phyloP scores from a whole-genome alignment of 2,797 vertebrate genomes.

The Gallirallus australis region DNA sequence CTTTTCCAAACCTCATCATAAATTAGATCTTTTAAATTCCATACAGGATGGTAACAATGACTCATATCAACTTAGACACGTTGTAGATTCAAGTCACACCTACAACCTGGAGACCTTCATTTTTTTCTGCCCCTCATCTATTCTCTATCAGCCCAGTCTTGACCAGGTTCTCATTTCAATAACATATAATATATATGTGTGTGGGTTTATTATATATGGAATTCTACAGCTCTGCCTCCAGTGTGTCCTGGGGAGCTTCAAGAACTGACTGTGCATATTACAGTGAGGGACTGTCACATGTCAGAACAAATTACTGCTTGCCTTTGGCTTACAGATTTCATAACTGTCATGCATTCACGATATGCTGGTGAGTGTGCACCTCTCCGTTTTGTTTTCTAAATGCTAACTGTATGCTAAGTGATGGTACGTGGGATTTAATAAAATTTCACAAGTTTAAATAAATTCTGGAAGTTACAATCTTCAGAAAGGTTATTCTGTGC shows the following conservation, averaged over 20 bases:
- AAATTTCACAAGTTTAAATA: neutral
- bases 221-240: neutral
- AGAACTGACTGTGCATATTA: neutral
- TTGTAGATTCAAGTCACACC: neutral
- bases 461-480: neutral
- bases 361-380: neutral
- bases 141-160: neutral
- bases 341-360: neutral
- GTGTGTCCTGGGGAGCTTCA: neutral
- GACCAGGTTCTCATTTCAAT: neutral
- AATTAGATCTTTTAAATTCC: neutral
- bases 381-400: slow-evolving; percentile 3
- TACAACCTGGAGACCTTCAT: neutral
- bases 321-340: neutral
- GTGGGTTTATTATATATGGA: neutral
- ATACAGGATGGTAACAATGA: neutral
- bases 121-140: neutral
- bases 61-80: neutral
- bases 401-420: neutral
- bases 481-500: neutral
- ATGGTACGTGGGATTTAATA: neutral
- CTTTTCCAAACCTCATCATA: neutral
- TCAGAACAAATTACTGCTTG: slow-evolving; percentile 34
- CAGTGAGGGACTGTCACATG: slow-evolving; percentile 19
- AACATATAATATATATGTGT: neutral